Conservation (phyloP, 2,797 vertebrate genomes). For the Tachyglossus aculeatus region DNA sequence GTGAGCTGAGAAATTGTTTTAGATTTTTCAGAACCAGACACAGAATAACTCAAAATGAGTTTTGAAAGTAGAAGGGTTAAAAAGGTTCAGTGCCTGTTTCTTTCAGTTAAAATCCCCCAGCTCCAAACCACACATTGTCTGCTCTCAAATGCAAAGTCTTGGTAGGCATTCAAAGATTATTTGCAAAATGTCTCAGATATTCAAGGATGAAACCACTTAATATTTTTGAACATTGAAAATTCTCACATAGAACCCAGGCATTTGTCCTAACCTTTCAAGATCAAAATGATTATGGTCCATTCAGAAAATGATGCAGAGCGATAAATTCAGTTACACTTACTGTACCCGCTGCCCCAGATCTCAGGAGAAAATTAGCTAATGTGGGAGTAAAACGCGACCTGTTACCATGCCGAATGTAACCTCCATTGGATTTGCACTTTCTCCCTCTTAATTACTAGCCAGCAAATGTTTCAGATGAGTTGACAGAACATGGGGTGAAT, state of each 20-base stretch:
- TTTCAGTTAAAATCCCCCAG: background rate
- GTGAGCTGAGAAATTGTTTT: background rate
- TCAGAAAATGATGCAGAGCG: conserved; percentile 14
- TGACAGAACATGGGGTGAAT: background rate
- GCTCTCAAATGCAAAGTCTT: conserved; percentile 2
- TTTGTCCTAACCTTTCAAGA: conserved; percentile 53
- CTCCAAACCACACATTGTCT: background rate
- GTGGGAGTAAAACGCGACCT: conserved; percentile 33
- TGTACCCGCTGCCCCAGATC: conserved; percentile 18
- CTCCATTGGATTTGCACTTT: conserved; percentile 39
- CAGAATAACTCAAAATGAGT: background rate
- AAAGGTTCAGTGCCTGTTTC: background rate
- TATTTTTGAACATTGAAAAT: conserved; percentile 52
- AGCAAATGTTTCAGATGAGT: conserved; percentile 16
- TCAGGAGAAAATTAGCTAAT: conserved; percentile 33
- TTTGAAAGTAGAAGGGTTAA: background rate
- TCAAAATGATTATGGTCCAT: conserved; percentile 32
- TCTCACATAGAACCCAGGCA: conserved; percentile 16
- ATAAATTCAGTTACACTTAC: conserved; percentile 39
- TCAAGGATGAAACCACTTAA: conserved; percentile 11
- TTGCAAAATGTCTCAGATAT: conserved; percentile 19
- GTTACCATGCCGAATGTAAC: conserved; percentile 2
- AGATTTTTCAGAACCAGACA: background rate
- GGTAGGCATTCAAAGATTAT: conserved; percentile 15
- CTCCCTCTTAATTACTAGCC: conserved; percentile 42